Evolutionary conservation across 1,140 invertebrate species (phyloP).

Genomic region (Aphis gossypii): DNA sequence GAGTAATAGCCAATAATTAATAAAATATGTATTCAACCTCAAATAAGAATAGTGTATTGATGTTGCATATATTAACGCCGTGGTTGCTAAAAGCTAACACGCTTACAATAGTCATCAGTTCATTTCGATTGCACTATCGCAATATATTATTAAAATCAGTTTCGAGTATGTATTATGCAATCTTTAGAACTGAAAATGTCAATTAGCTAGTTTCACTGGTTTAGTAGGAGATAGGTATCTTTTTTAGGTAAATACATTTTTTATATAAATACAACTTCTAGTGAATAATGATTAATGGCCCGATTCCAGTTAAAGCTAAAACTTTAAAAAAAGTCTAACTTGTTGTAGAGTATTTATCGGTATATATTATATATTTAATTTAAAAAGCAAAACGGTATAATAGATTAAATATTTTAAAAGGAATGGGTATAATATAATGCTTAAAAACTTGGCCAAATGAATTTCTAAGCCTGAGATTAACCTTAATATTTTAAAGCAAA

Average conservation of each 20-base stretch:
- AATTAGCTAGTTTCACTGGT: not conserved
- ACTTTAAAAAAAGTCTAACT: not conserved
- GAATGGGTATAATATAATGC: not conserved
- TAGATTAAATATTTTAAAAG: constrained; percentile 2
- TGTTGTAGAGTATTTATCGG: not conserved
- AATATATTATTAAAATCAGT: not conserved
- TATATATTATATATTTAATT: not conserved
- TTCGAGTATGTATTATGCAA: constrained; percentile 2
- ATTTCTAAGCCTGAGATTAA: not conserved
- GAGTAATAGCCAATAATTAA: not conserved
- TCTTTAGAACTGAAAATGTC: constrained; percentile 2
- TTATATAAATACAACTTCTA: not conserved
- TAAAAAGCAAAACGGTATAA: not conserved
- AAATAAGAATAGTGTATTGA: not conserved
- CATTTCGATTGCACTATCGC: not conserved
- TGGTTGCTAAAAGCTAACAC: not conserved
- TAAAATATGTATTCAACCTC: not conserved
- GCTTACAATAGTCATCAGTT: not conserved
- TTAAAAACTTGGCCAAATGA: not conserved
- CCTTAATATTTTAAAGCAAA: not conserved
- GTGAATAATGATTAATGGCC: not conserved
- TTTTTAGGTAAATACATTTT: not conserved
- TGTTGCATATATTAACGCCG: not conserved
- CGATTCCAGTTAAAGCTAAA: not conserved
- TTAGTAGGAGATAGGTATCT: not conserved